Percentiles rank a stretch among this genome's conserved stretches.
Conservation (phyloP, 2,888 invertebrate species). For the Tanypteryx hageni region DNA sequence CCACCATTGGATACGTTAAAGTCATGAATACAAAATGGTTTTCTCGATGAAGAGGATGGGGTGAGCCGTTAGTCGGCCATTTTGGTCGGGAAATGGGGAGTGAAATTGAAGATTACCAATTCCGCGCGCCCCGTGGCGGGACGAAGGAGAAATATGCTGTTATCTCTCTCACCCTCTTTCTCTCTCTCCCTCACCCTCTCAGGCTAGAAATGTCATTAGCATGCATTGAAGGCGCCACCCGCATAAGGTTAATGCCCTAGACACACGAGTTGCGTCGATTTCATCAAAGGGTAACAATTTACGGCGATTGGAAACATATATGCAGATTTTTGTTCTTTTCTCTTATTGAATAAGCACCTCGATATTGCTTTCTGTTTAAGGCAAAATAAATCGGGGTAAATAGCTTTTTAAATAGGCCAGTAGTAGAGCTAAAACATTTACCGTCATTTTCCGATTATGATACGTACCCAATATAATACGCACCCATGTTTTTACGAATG, state of each 20-base stretch:
- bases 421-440: too few relatives aligned
- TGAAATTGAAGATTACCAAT: conserved; percentile 46
- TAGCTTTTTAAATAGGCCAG: too few relatives aligned
- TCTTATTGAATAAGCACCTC: neutral
- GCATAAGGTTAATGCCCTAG: neutral
- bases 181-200: too few relatives aligned
- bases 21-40: conserved; percentile 26
- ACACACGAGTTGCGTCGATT: neutral
- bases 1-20: neutral
- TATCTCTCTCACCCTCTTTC: neutral
- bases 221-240: neutral
- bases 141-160: neutral
- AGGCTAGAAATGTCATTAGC: neutral
- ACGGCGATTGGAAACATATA: neutral
- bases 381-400: too few relatives aligned
- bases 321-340: neutral
- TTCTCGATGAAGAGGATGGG: neutral
- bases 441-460: too few relatives aligned
- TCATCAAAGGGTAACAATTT: neutral
- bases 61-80: neutral
- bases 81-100: conserved; percentile 41
- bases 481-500: too few relatives aligned
- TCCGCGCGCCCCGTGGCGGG: neutral
- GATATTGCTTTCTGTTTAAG: too few relatives aligned
- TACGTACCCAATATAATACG: too few relatives aligned